Percentiles rank a stretch among this genome's conserved stretches.
Evolutionary conservation across 2,888 invertebrate species (phyloP).

Genomic region (Rhabditoides inermis): DNA sequence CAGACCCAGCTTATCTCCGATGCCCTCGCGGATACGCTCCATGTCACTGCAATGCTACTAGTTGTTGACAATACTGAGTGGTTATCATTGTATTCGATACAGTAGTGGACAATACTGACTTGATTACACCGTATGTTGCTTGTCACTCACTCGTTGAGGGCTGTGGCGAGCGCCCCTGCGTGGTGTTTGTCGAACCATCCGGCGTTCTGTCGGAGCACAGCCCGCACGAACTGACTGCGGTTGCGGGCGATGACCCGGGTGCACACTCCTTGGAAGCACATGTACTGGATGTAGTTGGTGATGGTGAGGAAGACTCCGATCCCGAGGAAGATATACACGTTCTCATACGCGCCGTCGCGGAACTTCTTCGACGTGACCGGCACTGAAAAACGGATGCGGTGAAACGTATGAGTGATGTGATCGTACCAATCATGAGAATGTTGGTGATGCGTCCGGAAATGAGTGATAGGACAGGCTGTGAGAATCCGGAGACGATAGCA

Average conservation of each 20-base stretch:
- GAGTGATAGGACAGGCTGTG: conserved; percentile 35
- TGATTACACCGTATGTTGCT: too few relatives aligned
- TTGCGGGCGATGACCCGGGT: conserved; percentile 32
- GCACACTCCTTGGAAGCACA: conserved; percentile 38
- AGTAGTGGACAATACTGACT: too few relatives aligned
- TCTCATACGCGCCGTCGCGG: conserved; percentile 29
- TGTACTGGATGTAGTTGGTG: conserved; percentile 39
- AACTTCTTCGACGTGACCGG: conserved; percentile 16
- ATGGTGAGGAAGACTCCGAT: conserved; percentile 28
- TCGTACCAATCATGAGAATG: conserved; percentile 29
- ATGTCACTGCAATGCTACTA: conserved; percentile 16
- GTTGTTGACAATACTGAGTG: neutral
- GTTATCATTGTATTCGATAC: neutral
- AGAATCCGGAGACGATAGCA: conserved; percentile 28
- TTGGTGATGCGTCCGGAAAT: conserved; percentile 37
- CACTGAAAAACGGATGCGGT: neutral
- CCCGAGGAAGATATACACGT: conserved; percentile 42
- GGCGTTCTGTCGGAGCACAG: conserved; percentile 38
- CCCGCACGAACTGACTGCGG: conserved; percentile 24
- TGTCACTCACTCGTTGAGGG: conserved; percentile 32
- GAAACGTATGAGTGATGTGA: too few relatives aligned
- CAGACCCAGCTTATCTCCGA: conserved; percentile 42
- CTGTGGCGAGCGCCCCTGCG: conserved; percentile 33
- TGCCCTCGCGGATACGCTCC: conserved; percentile 37
- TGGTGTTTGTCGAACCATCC: conserved; percentile 42